Conservation (phyloP, 2,888 invertebrate species). For the Rhogogaster chlorosoma region DNA sequence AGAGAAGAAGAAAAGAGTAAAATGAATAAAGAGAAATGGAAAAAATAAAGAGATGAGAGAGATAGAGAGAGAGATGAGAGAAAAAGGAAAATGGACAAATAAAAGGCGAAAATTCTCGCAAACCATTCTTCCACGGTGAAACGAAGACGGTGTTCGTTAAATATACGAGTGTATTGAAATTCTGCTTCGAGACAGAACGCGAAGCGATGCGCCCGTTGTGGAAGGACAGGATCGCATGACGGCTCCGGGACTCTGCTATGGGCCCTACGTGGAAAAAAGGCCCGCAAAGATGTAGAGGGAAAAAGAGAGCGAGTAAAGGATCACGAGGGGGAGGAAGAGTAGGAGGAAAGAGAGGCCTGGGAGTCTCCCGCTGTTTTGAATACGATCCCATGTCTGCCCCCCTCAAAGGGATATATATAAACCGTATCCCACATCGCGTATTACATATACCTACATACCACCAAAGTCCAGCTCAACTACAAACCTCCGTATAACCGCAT, state of each 20-base stretch:
- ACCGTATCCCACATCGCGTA: slow-evolving; percentile 57
- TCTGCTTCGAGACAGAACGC: slow-evolving; percentile 69
- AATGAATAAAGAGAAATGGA: no score
- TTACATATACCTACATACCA: slow-evolving; percentile 50
- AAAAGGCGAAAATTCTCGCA: slow-evolving; percentile 41
- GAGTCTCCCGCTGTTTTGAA: slow-evolving; percentile 75
- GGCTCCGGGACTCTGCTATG: slow-evolving; percentile 60
- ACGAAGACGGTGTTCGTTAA: slow-evolving; percentile 70
- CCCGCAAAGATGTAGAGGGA: slow-evolving; percentile 49
- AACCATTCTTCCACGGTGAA: slow-evolving; percentile 49
- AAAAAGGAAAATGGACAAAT: slow-evolving; percentile 44
- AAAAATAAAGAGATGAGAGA: slow-evolving; percentile 58
- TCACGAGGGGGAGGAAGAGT: slow-evolving; percentile 7
- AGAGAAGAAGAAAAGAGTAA: slow-evolving; percentile 23
- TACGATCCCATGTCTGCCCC: slow-evolving; percentile 64
- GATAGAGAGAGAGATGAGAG: slow-evolving; percentile 24
- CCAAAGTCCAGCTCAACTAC: slow-evolving; percentile 46
- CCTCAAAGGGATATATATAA: slow-evolving; percentile 54
- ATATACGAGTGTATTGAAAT: slow-evolving; percentile 75
- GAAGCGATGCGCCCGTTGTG: slow-evolving; percentile 71
- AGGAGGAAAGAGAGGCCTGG: slow-evolving; percentile 28
- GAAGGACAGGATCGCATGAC: slow-evolving; percentile 74
- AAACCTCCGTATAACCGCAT: slow-evolving; percentile 51
- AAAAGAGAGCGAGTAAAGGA: slow-evolving; percentile 56
- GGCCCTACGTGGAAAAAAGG: slow-evolving; percentile 28